Conservation (phyloP, 2,888 invertebrate species). For the Rhagonycha lutea region DNA sequence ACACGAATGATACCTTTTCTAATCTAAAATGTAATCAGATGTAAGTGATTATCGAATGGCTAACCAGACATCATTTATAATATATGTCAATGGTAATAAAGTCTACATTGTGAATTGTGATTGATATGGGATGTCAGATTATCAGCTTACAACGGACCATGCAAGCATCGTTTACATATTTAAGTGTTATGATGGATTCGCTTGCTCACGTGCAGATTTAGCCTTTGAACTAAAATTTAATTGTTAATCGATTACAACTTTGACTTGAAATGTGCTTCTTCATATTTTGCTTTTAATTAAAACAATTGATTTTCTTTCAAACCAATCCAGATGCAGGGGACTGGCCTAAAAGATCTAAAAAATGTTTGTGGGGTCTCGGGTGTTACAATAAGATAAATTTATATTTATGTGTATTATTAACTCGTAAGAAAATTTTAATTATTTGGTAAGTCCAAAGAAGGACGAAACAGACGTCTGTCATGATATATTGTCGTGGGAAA, state of each 20-base stretch:
- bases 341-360: too few species aligned
- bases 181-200: conserved; percentile 33
- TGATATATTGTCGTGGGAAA: too few species aligned
- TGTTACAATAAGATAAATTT: too few species aligned
- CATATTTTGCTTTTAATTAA: neutral
- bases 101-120: conserved; percentile 49
- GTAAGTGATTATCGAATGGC: conserved; percentile 39
- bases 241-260: conserved; percentile 28
- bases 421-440: too few species aligned
- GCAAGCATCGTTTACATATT: conserved; percentile 15
- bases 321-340: too few species aligned
- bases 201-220: conserved; percentile 34
- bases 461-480: too few species aligned
- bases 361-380: too few species aligned
- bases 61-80: conserved; percentile 47
- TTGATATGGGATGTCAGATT: conserved; percentile 42
- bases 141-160: conserved; percentile 20
- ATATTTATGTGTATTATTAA: too few species aligned
- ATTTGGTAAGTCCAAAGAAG: too few species aligned
- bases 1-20: conserved; percentile 35
- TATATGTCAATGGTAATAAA: conserved; percentile 51
- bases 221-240: conserved; percentile 32
- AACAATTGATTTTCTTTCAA: neutral
- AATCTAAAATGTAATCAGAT: conserved; percentile 36
- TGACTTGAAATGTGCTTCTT: conserved; percentile 5